phyloP scores from a whole-genome alignment of 2,888 invertebrate genomes.

The Arrhopalites spinosus region DNA sequence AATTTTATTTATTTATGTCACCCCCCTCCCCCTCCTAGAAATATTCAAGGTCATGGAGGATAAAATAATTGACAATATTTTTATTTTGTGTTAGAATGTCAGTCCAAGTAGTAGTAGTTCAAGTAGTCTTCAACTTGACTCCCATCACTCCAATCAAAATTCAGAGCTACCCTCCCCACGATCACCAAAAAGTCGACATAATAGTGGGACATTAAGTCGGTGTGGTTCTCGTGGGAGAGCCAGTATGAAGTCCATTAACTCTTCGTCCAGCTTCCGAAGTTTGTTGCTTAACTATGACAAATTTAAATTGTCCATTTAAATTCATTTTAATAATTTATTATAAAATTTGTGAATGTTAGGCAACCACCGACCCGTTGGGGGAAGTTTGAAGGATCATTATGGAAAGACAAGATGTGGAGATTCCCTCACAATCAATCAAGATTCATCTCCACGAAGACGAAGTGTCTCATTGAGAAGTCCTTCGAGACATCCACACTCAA shows the following conservation, averaged over 20 bases:
- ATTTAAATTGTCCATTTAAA: too few relatives aligned
- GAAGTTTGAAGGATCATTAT: slow-evolving; percentile 37
- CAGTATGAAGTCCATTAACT: slow-evolving; percentile 37
- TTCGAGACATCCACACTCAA: slow-evolving; percentile 16
- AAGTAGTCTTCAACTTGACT: slow-evolving; percentile 37
- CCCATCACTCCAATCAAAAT: slow-evolving; percentile 20
- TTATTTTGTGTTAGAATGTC: slow-evolving; percentile 18
- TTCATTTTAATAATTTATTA: too few relatives aligned
- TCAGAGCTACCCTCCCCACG: slow-evolving; percentile 36
- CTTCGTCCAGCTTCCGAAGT: slow-evolving; percentile 34
- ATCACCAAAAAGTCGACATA: slow-evolving; percentile 38
- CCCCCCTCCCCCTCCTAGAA: too few relatives aligned
- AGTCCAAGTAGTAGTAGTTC: slow-evolving; percentile 39
- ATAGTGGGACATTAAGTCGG: slow-evolving; percentile 35
- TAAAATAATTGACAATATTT: too few relatives aligned
- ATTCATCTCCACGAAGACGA: slow-evolving; percentile 27
- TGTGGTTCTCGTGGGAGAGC: slow-evolving; percentile 38
- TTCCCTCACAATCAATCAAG: slow-evolving; percentile 33
- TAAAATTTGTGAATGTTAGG: too few relatives aligned
- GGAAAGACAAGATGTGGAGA: slow-evolving; percentile 21
- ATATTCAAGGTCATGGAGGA: too few relatives aligned
- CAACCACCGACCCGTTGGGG: slow-evolving; percentile 35
- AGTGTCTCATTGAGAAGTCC: slow-evolving; percentile 35
- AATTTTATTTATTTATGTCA: not conserved
- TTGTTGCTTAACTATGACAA: too few relatives aligned